Base-by-base conservation (phyloP, 92 coral and sea anemone genomes). In the Heteractis magnifica region DNA sequence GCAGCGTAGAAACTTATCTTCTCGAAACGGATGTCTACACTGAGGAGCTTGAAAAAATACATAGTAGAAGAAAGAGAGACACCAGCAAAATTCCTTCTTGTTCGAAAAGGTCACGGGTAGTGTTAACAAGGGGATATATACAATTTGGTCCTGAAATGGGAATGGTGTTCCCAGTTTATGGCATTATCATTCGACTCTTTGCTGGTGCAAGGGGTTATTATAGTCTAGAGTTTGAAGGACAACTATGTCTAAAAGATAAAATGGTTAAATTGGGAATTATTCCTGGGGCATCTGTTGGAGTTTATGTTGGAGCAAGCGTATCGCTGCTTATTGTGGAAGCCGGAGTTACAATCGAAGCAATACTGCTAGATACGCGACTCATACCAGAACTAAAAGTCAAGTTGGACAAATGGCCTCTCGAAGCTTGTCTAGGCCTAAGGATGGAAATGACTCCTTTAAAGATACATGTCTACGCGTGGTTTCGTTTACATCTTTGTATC, bases 381-480 rank as follows among this genome's bases (percentile, higher is more conserved):
- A 86, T 96, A 23, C 99, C 99, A n/a, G 98, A 92, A 19, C 83
- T 96, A 26, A 83, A 90, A 20, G 97, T 91, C 11, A 88, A 90
- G 72, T 86, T 94, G 16, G 88, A 94, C 58, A 95, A 91, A 49
- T 96, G 99, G 99, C 99, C 99, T 21, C 87, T 96, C 14, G 82
- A 84, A 52, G 99, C 99, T 26, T 96, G 99, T 65, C 82, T 96
- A 52, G 98, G 90, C 81, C 93, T 96, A 4, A 92, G 87, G 58
- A 52, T 96, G 85, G 92, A 94, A 53, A 84, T 96, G 96, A 95
- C 97, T 7, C 99, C 99, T 4, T 89, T 96, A 52, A 83, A 87
- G 12, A 96, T 96, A 56, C 92, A 98, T 49, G 98, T 96, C 4
- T 94, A 89, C 82, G 88, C 94, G 65, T 96, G 99, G 99, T 96